A percentile compares a stretch with the other conserved stretches of the same genome.
These are phyloP conservation scores for Miichthys miiuy DNA, from an alignment of 2,797 vertebrate species.

Conservation along the genomic window DNA sequence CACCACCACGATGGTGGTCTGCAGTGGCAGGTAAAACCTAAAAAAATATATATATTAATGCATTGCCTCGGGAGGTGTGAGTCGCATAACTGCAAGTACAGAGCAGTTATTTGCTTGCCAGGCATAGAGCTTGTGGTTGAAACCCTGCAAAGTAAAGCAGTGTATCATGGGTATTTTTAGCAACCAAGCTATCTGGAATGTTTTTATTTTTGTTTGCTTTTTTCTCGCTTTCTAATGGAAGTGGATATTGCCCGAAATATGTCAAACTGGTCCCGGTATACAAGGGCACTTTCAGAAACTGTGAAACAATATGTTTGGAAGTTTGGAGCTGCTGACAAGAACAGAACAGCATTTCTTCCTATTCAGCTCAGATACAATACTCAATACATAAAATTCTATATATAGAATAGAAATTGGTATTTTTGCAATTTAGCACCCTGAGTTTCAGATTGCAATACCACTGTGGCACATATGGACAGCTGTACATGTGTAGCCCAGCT, in stretches of 20 bases:
- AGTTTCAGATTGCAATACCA: too few species aligned
- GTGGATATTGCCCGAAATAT: background rate
- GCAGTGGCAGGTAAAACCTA: constrained; percentile 37
- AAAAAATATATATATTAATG: constrained; percentile 6
- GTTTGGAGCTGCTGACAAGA: constrained; percentile 24
- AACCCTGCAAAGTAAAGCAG: constrained; percentile 48
- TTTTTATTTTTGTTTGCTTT: constrained; percentile 26
- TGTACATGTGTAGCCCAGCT: too few species aligned
- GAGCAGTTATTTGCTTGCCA: constrained; percentile 32
- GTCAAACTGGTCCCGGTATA: background rate
- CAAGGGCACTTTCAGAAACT: constrained; percentile 17
- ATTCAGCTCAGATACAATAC: background rate
- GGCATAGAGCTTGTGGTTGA: constrained; percentile 7
- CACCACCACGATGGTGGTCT: constrained; percentile 33
- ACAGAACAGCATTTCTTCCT: background rate
- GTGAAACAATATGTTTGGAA: constrained; percentile 1
- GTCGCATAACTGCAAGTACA: background rate
- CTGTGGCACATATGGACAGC: too few species aligned
- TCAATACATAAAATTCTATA: background rate
- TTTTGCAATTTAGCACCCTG: too few species aligned
- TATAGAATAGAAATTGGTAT: too few species aligned
- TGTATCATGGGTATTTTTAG: constrained; percentile 36
- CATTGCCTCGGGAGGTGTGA: constrained; percentile 8
- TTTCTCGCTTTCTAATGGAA: constrained; percentile 4
- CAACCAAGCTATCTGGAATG: background rate